Evolutionary conservation across 1,140 invertebrate species (phyloP).

Genomic region (Calliopsis andreniformis): DNA sequence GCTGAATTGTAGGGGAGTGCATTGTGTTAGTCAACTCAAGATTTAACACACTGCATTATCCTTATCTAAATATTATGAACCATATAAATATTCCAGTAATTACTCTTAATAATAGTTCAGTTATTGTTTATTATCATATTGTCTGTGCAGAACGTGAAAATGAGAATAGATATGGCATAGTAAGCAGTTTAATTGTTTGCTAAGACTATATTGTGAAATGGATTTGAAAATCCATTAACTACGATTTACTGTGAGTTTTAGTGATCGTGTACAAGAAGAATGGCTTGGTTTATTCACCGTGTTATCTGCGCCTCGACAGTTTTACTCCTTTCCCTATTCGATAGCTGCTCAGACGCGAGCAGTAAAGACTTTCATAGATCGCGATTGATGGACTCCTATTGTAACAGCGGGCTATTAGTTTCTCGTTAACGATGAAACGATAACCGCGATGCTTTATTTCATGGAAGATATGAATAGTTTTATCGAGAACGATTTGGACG

Average conservation of each 20-base stretch:
- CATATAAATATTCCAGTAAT: too few species aligned
- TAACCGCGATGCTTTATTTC: not conserved
- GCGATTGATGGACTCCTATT: not conserved
- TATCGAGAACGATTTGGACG: not conserved
- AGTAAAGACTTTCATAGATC: not conserved
- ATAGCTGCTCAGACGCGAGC: not conserved
- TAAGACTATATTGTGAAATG: conserved; percentile 22
- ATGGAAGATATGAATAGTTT: not conserved
- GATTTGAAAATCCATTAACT: conserved; percentile 23
- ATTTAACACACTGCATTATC: too few species aligned
- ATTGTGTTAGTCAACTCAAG: too few species aligned
- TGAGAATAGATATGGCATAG: not conserved
- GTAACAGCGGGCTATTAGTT: not conserved
- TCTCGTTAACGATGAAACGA: not conserved
- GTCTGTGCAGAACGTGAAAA: too few species aligned
- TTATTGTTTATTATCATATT: too few species aligned
- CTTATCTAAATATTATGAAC: too few species aligned
- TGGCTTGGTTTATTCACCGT: not conserved
- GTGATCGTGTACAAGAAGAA: too few species aligned
- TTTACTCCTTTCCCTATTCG: not conserved
- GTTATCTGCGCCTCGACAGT: not conserved
- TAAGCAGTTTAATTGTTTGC: conserved; percentile 50
- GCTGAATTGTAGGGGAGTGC: too few species aligned
- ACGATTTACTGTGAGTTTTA: not conserved
- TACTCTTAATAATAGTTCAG: too few species aligned